These are phyloP conservation scores for Carollia perspicillata DNA, from an alignment of 2,113 vertebrate species.

Conservation along the genomic window DNA sequence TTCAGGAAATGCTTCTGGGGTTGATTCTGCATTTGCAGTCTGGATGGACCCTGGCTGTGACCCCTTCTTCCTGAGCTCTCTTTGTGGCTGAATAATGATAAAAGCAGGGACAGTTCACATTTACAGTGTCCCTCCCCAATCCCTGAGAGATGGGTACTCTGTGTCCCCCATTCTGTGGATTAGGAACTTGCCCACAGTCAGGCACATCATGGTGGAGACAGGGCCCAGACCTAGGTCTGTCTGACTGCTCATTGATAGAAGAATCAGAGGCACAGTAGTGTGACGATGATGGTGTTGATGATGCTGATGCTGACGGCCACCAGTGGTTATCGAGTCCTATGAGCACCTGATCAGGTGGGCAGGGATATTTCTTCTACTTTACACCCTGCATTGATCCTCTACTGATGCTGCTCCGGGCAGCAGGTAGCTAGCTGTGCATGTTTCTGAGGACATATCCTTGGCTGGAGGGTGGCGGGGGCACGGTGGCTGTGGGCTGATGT, in stretches of 20 bases:
- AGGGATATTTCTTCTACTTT: not conserved
- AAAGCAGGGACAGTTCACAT: not conserved
- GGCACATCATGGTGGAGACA: not conserved
- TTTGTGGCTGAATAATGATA: not conserved
- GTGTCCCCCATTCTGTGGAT: not conserved
- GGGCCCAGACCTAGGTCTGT: not conserved
- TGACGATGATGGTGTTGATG: not conserved
- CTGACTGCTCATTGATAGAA: too few species aligned
- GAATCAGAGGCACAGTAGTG: not conserved
- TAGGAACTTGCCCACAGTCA: not conserved
- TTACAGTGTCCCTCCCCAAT: not conserved
- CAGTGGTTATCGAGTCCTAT: not conserved
- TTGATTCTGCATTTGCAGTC: not conserved
- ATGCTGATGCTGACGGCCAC: not conserved
- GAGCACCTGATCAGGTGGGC: not conserved
- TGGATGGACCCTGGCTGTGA: not conserved
- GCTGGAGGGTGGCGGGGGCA: not conserved
- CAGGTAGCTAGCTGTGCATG: not conserved
- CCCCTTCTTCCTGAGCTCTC: not conserved
- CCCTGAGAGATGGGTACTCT: not conserved
- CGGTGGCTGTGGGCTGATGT: not conserved
- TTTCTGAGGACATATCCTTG: not conserved
- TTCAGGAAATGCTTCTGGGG: not conserved
- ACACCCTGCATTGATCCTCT: not conserved
- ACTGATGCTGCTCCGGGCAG: not conserved